Base-by-base conservation (phyloP, 2,113 vertebrate genomes). In the Mugil cephalus region DNA sequence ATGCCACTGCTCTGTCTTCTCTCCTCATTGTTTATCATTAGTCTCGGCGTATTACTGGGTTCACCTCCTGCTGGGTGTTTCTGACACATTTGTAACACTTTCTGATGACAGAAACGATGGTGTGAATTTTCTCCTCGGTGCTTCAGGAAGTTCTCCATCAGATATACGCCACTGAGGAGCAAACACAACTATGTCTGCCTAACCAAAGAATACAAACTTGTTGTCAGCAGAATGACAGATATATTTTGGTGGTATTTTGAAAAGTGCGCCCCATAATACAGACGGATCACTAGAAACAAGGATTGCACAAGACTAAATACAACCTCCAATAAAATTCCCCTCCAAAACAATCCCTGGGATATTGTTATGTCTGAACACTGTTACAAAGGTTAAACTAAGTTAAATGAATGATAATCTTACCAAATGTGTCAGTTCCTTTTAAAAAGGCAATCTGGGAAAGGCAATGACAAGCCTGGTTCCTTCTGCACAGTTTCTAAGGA, bases 91-190 rank as follows among this genome's bases (percentile, higher is more conserved):
- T 62, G 52, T 63, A 74, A 47, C 68, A 68, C 54, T 35, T 69
- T 71, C 50, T 45, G 53, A 10, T 61, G 50, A 64, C 10, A 12
- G 19, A 47, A 52, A 38, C 42, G 54, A 63, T n/a, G 10, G 39
- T 39, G 40, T 76, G 21, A 63, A 64, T 46, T 38, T 60, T 35
- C 14, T 45, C 39, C 7, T 12, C 13, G 30, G 14, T 12, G 30
- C 51, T 73, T 35, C 7, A 75, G 54, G 78, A 86, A 73, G 59
- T 74, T 54, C n/a, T 81, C 34, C 79, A 80, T 81, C 76, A 75
- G 53, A 40, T 15, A 52, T 4, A 6, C 17, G 34, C 56, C n/a
- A 21, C 30, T 13, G n/a, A 14, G 4, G 17, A 55, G 24, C 34
- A 14, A 34, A 74, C 36, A 45, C 47, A n/a, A 61, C 12, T 14